Conservation (phyloP, 1,140 invertebrate species). For the Ptiloglossa arizonensis region DNA sequence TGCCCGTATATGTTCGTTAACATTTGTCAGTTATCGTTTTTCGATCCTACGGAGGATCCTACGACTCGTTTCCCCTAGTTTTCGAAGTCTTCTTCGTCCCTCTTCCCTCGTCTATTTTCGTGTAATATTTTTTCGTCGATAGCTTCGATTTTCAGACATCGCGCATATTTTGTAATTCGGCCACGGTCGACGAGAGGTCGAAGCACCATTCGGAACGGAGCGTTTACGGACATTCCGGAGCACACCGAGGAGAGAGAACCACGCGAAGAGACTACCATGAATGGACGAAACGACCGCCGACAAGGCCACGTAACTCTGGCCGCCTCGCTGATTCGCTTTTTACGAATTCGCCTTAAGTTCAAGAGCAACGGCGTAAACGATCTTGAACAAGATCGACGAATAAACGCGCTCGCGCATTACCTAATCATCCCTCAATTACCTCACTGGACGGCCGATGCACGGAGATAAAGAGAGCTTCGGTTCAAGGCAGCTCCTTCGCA, state of each 20-base stretch:
- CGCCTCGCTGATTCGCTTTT: not conserved
- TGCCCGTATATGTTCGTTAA: too few relatives aligned
- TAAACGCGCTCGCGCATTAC: not conserved
- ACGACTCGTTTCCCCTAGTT: too few relatives aligned
- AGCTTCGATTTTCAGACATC: too few relatives aligned
- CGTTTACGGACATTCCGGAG: too few relatives aligned
- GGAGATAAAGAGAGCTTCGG: too few relatives aligned
- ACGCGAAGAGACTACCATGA: slow-evolving; percentile 17
- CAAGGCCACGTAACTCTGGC: slow-evolving; percentile 29
- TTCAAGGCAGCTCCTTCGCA: not conserved
- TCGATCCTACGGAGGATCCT: too few relatives aligned
- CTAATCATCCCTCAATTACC: not conserved
- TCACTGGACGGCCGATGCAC: too few relatives aligned
- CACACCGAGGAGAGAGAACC: not conserved
- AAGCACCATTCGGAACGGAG: too few relatives aligned
- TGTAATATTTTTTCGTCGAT: too few relatives aligned
- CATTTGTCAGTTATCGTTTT: not conserved
- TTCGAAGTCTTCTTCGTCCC: too few relatives aligned
- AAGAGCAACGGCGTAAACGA: slow-evolving; percentile 2
- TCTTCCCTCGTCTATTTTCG: too few relatives aligned
- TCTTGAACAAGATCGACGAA: not conserved
- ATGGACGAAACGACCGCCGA: slow-evolving; percentile 20
- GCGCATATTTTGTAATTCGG: not conserved
- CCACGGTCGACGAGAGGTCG: too few relatives aligned
- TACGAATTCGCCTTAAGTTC: slow-evolving; percentile 14